These are phyloP conservation scores for Asbolus verrucosus DNA, from an alignment of 1,140 invertebrate species.

Conservation along the genomic window DNA sequence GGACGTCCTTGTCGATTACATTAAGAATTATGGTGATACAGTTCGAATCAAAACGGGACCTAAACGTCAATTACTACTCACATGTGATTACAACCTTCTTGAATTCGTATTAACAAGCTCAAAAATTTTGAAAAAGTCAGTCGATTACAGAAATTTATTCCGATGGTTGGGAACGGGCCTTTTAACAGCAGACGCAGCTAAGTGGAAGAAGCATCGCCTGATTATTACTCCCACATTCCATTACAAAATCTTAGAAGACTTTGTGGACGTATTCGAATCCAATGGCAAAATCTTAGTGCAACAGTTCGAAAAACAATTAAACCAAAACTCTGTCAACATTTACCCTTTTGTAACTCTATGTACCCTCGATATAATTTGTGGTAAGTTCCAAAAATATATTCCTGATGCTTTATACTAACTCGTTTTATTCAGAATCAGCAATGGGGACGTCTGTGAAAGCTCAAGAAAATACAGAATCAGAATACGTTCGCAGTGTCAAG, in stretches of 20 bases:
- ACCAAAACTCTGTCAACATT: constrained; percentile 9
- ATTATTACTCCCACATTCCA: constrained; percentile 33
- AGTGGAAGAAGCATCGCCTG: constrained; percentile 29
- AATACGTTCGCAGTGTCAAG: constrained; percentile 41
- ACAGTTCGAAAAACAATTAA: not conserved
- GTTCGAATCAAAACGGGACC: constrained; percentile 5
- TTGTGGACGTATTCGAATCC: constrained; percentile 20
- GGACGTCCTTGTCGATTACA: constrained; percentile 6
- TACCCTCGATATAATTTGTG: constrained; percentile 36
- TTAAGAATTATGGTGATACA: constrained; percentile 11
- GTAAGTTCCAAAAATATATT: constrained; percentile 12
- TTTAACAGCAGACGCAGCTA: constrained; percentile 16
- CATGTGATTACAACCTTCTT: constrained; percentile 12
- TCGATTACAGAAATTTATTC: constrained; percentile 6
- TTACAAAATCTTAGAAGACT: constrained; percentile 21
- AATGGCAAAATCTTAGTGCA: constrained; percentile 17
- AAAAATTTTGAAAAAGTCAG: constrained; percentile 25
- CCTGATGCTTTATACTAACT: not conserved
- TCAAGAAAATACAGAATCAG: constrained; percentile 10
- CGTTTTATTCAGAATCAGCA: not conserved
- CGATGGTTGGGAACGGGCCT: constrained; percentile 28
- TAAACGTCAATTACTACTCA: constrained; percentile 12
- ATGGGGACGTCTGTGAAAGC: constrained; percentile 20
- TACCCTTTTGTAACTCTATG: constrained; percentile 17
- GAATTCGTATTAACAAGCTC: not conserved